Conservation (phyloP, 2,888 invertebrate species). For the Gortyna flavago region DNA sequence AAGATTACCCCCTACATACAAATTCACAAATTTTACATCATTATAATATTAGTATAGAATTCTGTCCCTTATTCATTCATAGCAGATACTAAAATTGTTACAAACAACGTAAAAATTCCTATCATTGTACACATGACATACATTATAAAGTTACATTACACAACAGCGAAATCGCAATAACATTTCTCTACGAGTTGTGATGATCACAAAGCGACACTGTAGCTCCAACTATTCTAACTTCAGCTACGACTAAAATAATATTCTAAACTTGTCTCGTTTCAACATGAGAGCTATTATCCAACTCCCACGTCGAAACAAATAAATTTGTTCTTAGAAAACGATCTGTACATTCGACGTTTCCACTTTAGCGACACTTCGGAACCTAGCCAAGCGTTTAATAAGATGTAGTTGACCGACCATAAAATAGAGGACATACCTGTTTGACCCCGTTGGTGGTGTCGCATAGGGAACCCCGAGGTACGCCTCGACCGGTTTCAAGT, state of each 20-base stretch:
- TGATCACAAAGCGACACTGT: constrained; percentile 50
- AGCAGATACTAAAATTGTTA: constrained; percentile 2
- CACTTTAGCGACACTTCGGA: constrained; percentile 57
- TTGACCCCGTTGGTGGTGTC: constrained; percentile 95
- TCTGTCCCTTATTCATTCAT: not conserved
- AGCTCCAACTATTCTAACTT: constrained; percentile 50
- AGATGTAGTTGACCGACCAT: constrained; percentile 62
- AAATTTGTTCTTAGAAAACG: constrained; percentile 55
- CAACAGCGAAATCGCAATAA: constrained; percentile 46
- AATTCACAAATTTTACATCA: not conserved
- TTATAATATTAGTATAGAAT: not conserved
- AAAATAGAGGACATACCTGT: constrained; percentile 89
- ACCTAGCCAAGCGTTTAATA: constrained; percentile 64
- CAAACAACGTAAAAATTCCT: not conserved
- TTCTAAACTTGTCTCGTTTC: constrained; percentile 52
- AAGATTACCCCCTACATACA: not conserved
- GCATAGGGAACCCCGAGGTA: constrained; percentile 97
- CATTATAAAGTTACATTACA: constrained; percentile 21
- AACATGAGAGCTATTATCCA: constrained; percentile 35
- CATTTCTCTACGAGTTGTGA: constrained; percentile 40
- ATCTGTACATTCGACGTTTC: constrained; percentile 58
- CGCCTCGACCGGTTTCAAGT: constrained; percentile 94
- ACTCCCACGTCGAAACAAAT: constrained; percentile 43
- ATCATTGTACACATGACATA: constrained; percentile 11
- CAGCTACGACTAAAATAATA: constrained; percentile 48